Evolutionary conservation across 1,140 invertebrate genomes (phyloP).

Genomic region (Eufriesea mexicana): DNA sequence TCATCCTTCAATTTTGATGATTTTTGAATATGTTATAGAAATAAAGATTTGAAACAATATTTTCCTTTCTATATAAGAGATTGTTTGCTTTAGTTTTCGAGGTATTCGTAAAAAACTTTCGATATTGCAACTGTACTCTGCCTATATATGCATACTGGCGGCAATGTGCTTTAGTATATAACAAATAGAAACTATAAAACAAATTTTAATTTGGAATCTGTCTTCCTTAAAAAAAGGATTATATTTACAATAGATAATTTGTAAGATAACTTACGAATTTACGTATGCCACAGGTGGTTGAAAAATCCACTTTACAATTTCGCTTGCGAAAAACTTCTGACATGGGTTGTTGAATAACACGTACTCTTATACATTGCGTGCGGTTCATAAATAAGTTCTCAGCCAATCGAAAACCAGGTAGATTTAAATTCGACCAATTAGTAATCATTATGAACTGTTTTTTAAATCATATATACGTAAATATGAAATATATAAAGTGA

Average conservation of each 20-base stretch:
- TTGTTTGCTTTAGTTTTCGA: too few relatives aligned
- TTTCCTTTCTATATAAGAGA: too few relatives aligned
- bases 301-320: conserved; percentile 32
- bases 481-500: neutral
- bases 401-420: conserved; percentile 55
- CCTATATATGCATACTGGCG: too few relatives aligned
- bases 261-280: conserved; percentile 53
- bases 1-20: too few relatives aligned
- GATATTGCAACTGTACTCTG: too few relatives aligned
- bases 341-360: neutral
- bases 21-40: too few relatives aligned
- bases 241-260: neutral
- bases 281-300: conserved; percentile 12
- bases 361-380: conserved; percentile 19
- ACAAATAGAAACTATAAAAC: too few relatives aligned
- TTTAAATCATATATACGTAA: neutral
- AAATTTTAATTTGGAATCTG: too few relatives aligned
- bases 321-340: neutral
- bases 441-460: conserved; percentile 33
- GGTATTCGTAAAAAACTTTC: too few relatives aligned
- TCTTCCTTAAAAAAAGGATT: neutral
- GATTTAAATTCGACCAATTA: conserved; percentile 56
- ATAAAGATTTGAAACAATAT: too few relatives aligned
- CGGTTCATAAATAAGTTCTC: conserved; percentile 32
- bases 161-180: too few relatives aligned